Evolutionary conservation across 2,888 invertebrate species (phyloP).

Genomic region (Podotricha telesiphe): DNA sequence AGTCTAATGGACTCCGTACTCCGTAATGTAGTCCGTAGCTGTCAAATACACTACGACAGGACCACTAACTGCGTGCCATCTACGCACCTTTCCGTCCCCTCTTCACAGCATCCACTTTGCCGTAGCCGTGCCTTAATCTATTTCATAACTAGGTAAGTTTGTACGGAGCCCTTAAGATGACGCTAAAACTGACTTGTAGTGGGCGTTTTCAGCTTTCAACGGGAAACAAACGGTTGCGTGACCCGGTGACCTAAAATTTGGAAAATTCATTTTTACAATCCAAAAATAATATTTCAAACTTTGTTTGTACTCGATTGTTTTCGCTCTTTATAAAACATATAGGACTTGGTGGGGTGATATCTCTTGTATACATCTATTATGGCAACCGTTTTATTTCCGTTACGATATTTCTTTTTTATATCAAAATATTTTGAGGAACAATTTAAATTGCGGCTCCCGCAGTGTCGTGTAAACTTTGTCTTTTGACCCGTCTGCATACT

Average conservation of each 20-base stretch:
- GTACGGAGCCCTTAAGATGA: conserved; percentile 47
- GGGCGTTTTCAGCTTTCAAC: conserved; percentile 39
- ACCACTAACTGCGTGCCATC: not conserved
- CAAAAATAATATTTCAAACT: conserved; percentile 23
- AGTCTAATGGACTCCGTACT: conserved; percentile 51
- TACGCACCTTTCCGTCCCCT: no score
- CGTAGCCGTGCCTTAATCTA: conserved; percentile 25
- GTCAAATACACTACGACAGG: conserved; percentile 18
- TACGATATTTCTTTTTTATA: conserved; percentile 13
- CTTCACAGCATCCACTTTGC: no score
- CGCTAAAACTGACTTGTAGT: conserved; percentile 50
- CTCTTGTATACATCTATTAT: conserved; percentile 3
- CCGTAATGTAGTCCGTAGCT: conserved; percentile 1
- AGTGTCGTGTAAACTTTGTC: conserved; percentile 23
- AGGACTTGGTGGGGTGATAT: not conserved
- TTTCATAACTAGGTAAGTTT: conserved; percentile 29
- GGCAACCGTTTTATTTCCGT: conserved; percentile 29
- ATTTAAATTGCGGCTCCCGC: not conserved
- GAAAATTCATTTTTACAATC: conserved; percentile 32
- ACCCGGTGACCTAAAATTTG: conserved; percentile 35
- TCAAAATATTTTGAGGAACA: conserved; percentile 21
- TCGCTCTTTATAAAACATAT: conserved; percentile 22
- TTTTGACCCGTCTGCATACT: not conserved
- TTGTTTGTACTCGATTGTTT: conserved; percentile 21
- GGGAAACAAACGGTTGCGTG: conserved; percentile 35